Conservation (phyloP, 2,113 vertebrate species). For the Solea senegalensis region DNA sequence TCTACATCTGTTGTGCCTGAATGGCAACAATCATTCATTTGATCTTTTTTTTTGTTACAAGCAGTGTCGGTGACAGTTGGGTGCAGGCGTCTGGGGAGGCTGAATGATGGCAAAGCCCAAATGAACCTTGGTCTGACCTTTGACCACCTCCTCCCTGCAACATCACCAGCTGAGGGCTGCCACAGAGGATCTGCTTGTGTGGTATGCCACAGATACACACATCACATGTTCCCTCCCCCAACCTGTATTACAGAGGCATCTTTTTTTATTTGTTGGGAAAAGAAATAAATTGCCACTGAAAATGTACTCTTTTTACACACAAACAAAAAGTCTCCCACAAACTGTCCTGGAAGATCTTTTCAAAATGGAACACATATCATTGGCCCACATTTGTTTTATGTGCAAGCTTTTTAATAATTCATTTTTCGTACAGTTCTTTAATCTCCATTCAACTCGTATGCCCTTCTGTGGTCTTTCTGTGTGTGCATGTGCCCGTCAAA, state of each 20-base stretch:
- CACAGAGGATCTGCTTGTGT: slow-evolving; percentile 50
- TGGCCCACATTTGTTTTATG: background rate
- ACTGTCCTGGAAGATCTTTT: background rate
- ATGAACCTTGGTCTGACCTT: slow-evolving; percentile 64
- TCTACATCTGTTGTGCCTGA: slow-evolving; percentile 23
- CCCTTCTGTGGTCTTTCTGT: slow-evolving; percentile 42
- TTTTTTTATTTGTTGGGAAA: background rate
- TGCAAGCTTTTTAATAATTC: slow-evolving; percentile 17
- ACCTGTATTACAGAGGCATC: background rate
- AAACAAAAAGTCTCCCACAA: slow-evolving; percentile 4
- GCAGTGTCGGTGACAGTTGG: slow-evolving; percentile 38
- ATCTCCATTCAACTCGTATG: slow-evolving; percentile 36
- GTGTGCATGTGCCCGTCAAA: slow-evolving; percentile 28
- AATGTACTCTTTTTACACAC: background rate
- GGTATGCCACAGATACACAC: slow-evolving; percentile 20
- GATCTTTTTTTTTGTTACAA: slow-evolving; percentile 27
- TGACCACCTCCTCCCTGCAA: slow-evolving; percentile 42
- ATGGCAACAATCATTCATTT: slow-evolving; percentile 56
- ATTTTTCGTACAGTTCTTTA: slow-evolving; percentile 1
- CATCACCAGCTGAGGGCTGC: slow-evolving; percentile 59
- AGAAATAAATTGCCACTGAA: background rate
- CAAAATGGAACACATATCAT: background rate
- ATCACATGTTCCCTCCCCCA: background rate
- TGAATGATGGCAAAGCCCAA: slow-evolving; percentile 52
- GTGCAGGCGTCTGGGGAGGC: slow-evolving; percentile 41